Evolutionary conservation across 2,888 invertebrate genomes (phyloP), one percentile per base, ranked within the genome.

Genomic region (Acanthosepion lycidas): DNA sequence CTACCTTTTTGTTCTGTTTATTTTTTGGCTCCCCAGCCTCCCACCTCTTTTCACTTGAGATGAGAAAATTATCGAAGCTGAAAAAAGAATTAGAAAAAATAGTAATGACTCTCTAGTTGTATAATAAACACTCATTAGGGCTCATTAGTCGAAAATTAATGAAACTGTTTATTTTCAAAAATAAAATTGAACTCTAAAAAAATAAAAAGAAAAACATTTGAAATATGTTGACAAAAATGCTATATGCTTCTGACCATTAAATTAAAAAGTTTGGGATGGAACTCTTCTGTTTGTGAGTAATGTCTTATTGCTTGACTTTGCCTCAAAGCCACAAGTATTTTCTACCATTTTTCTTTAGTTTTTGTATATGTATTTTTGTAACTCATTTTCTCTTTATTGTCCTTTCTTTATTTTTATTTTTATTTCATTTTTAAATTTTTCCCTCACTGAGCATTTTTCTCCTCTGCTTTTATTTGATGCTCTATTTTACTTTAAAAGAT

Each of bases 91-190:
- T 23, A 78, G 33, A 78, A 15, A n/a, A 78, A 23, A 33, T n/a
- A n/a, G 9, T 78, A 78, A 78, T 78, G 78, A 33, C 78, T 78
- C n/a, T 9, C 78, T 33, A 9, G n/a, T 33, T n/a, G n/a, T 78
- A 78, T 78, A 78, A 78, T 78, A 78, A 78, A n/a, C n/a, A n/a
- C 12, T 78, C 78, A 78, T 78, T 78, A 78, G n/a, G n/a, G 78
- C 78, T 78, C 78, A 78, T 78, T 78, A 78, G 78, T 78, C 33
- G n/a, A 33, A 78, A 78, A 78, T 78, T 78, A 78, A 78, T 78
- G n/a, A 78, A 78, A 78, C 78, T 78, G 78, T 78, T 78, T 78
- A 78, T 78, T 78, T 59, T n/a, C 78, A 78, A n/a, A 64, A 78
- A 78, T 78, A 78, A 78, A 78, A 78, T 78, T 78, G 2, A 78